Base-by-base conservation (phyloP, 1,140 invertebrate genomes). In the Bursaphelenchus mucronatus region DNA sequence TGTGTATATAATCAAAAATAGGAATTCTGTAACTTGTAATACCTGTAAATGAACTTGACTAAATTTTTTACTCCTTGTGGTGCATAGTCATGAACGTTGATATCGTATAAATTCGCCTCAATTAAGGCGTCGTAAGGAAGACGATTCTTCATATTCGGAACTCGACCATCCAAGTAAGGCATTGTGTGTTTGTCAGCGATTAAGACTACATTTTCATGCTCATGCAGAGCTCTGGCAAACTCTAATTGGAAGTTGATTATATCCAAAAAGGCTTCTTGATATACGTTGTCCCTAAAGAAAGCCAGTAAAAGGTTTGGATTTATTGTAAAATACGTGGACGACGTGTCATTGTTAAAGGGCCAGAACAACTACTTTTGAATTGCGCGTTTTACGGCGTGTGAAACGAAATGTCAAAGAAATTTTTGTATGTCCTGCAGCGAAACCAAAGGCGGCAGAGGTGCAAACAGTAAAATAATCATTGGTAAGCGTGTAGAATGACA, bases 181-280 rank as follows among this genome's bases (percentile, higher is more conserved):
- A 76, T 78, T 52, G 74, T 76, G 44, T 76, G 76, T 11, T 64
- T 66, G 49, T 76, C 74, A 39, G 74, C 74, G 56, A 79, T 52
- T 10, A 76, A 46, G 30, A 76, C 46, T n/a, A 77, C 74, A 56
- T 76, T 78, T 65, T 76, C 74, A 44, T 78, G 75, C 63, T 78
- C 74, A 57, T 78, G 68, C 44, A 76, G 67, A 40, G 64, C 68
- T 62, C 47, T 69, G 11, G 75, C 74, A 58, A 76, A 65, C 44
- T 76, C 75, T 9, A 75, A 51, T 54, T 76, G 76, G 46, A 76
- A 76, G 43, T 69, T 52, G 43, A 76, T 63, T n/a, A 76, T 75
- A 19, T 70, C 71, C n/a, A 69, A 44, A 54, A 76, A 76, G 44
- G 75, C 73, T 9, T 76, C 74, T 17, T 47, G 45, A 56, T 78